A percentile compares a stretch with the other conserved stretches of the same genome.
phyloP scores from a whole-genome alignment of 2,797 vertebrate genomes.

The Gallirallus australis region DNA sequence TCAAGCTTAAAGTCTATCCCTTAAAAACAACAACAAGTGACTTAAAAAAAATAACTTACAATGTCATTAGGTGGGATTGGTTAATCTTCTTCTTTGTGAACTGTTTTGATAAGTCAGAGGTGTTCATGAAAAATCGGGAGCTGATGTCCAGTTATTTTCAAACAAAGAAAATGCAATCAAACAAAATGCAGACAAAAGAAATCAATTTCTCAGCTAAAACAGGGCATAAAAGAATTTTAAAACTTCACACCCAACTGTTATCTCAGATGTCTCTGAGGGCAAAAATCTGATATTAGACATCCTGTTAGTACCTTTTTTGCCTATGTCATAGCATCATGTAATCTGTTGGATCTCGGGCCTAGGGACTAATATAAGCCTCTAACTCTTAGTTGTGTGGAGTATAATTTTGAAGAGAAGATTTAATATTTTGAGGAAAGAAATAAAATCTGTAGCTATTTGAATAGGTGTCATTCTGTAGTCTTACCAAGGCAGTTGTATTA shows the following conservation, averaged over 20 bases:
- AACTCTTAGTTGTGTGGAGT: background rate
- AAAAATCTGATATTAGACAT: background rate
- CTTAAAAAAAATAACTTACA: background rate
- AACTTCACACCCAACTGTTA: background rate
- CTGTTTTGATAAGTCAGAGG: background rate
- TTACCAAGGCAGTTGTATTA: background rate
- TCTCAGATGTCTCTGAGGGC: background rate
- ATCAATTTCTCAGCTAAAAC: background rate
- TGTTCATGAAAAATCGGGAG: background rate
- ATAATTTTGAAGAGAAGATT: background rate
- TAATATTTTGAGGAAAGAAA: background rate
- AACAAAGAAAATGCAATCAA: background rate
- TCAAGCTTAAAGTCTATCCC: background rate
- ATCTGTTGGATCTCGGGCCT: background rate
- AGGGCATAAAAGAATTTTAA: background rate
- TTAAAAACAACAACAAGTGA: background rate
- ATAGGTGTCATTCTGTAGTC: background rate
- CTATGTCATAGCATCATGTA: background rate
- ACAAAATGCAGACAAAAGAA: background rate
- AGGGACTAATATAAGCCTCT: background rate
- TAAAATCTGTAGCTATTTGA: background rate
- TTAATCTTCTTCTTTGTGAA: background rate
- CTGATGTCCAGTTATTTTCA: background rate
- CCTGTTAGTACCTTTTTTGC: background rate
- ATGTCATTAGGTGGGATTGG: background rate